Evolutionary conservation across 1,140 invertebrate species (phyloP), one percentile per base, ranked within the genome.

Genomic region (Cyrtorhinus lividipennis): DNA sequence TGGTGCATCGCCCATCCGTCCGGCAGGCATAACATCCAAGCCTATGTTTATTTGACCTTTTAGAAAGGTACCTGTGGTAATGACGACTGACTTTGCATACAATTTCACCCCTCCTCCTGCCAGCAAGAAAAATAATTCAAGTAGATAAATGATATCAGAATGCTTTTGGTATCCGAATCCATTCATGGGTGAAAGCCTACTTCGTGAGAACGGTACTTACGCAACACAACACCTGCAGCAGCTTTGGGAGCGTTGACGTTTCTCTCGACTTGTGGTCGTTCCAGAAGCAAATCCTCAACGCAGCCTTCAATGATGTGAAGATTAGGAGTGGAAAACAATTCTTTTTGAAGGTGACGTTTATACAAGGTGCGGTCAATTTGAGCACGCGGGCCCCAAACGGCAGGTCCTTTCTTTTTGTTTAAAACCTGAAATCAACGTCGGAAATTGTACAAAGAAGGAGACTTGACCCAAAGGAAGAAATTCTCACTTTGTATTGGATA

Each of bases 1-100:
- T 1, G 92, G 83, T 66, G 81, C 80, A 74, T 95, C 93, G 8
- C 87, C 89, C 1, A 93, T 77, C 67, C 93, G 74, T 1, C 93
- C 93, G 63, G 92, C 92, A n/a, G 90, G 87, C 64, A 74, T 77
- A 18, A 79, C 76, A 63, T 88, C 81, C 59, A 88, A 72, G 13
- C 93, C 93, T 66, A 92, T 88, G 73, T 91, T 92, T 53, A 96
- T 95, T 71, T 86, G 80, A 1, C 87, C 93, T 64, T 88, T 81
- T 22, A 96, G 75, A 77, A 96, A 96, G n/a, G 93, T 96, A 15
- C 93, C 93, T 0, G 92, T 94, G 25, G 93, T 94, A 66, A 96
- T 80, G 1, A 96, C 80, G 24, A 95, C 88, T 53, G 83, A 76
- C 63, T 83, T 77, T 24, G 82, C 79, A 24, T 72, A 70, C 57